A percentile compares a stretch with the other conserved stretches of the same genome.
These are phyloP conservation scores for Taphrorychus bicolor DNA, from an alignment of 2,888 invertebrate genomes.

Conservation along the genomic window DNA sequence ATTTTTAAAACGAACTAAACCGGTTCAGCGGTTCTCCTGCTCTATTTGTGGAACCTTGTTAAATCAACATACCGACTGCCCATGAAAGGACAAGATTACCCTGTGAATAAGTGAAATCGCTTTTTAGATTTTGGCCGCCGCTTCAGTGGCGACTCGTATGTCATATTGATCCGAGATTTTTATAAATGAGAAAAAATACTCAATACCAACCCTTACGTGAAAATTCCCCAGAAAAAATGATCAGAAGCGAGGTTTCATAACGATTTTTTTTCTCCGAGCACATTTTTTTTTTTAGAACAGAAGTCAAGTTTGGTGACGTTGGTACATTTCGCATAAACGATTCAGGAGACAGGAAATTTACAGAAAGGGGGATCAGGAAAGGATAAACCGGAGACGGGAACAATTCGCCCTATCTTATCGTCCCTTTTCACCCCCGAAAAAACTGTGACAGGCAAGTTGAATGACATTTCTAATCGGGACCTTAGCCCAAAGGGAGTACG, in stretches of 20 bases:
- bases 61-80: slow-evolving; percentile 34
- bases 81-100: slow-evolving; percentile 24
- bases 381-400: not conserved
- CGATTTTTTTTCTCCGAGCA: too few relatives aligned
- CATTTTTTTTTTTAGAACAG: too few relatives aligned
- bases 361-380: not conserved
- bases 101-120: slow-evolving; percentile 7
- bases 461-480: not conserved
- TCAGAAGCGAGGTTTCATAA: too few relatives aligned
- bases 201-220: too few relatives aligned
- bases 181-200: too few relatives aligned
- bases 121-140: slow-evolving; percentile 7
- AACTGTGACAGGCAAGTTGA: not conserved
- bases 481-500: not conserved
- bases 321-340: not conserved
- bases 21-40: slow-evolving; percentile 16
- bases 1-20: not conserved
- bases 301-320: too few relatives aligned
- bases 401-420: slow-evolving; percentile 1
- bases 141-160: slow-evolving; percentile 3
- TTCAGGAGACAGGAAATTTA: not conserved
- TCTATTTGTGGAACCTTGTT: slow-evolving; percentile 40
- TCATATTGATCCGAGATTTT: too few relatives aligned
- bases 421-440: slow-evolving; percentile 1
- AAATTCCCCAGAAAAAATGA: too few relatives aligned